Evolutionary conservation across 2,797 vertebrate genomes (phyloP), one percentile per base, ranked within the genome.

Genomic region (Chloroceryle amazona): DNA sequence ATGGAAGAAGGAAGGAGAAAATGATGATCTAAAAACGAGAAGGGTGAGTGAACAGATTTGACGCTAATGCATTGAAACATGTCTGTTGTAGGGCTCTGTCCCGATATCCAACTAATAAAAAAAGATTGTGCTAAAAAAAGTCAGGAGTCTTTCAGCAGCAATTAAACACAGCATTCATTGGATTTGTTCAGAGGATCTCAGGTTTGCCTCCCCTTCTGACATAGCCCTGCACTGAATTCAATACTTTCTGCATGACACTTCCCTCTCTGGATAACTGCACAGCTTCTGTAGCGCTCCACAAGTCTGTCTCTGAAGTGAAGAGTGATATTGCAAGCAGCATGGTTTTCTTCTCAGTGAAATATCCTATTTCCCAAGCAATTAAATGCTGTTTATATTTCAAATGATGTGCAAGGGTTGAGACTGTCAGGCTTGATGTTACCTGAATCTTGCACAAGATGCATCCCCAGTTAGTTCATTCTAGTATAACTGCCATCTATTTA

Each of bases 381-480:
- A 98, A 97, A 96, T 88, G 91, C 94, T 98, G 97, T 96, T 97
- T 97, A 96, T 96, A 97, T 96, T 97, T 96, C 92, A 97, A 95
- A 96, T 0, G 63, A 92, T 67, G 89, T 91, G 94, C 96, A 94
- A 81, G 78, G 85, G 62, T 72, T 94, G 93, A 97, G 93, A 96
- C 95, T 94, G 94, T 96, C 96, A 97, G 93, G 87, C 91, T 97
- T 93, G 86, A 91, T 96, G 95, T 94, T 97, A 98, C 97, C 97
- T 97, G 96, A 97, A 67, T 94, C 95, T 97, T 97, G 95, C 92
- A 95, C 93, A 95, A 95, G 91, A 97, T 58, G 76, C 80, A 91
- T 94, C 84, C 92, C 89, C 6, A 35, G 94, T 95, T 97, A 97
- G 96, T 92, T 97, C 93, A 86, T 84, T 95, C 93, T 95, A 90